Evolutionary conservation across 2,797 vertebrate species (phyloP), one percentile per base, ranked within the genome.

Genomic region (Petrocephalus sullivani): DNA sequence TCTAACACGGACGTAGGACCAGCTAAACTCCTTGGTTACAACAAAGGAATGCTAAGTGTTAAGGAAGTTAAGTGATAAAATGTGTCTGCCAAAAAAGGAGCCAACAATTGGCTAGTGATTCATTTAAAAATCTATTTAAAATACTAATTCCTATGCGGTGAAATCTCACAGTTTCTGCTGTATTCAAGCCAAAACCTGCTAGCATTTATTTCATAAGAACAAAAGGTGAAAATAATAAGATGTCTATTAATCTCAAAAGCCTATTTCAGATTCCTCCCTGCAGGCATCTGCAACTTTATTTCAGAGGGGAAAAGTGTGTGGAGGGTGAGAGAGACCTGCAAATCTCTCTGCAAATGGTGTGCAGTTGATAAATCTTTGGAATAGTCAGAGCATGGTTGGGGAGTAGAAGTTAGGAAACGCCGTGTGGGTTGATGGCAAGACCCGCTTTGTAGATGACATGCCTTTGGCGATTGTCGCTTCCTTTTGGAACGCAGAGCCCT

Each of bases 211-310:
- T 57, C 33, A 58, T 58, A 53, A 51, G 16, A 58, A 57, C 84
- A 60, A 83, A 86, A 19, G 53, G 84, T 86, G 84, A 86, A 86
- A 86, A 37, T 86, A 60, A 58, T 86, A 86, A 60, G 53, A 83
- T 51, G n/a, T 51, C 81, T 51, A 51, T 83, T 83, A 83, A 83
- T 83, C 81, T 83, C 49, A 21, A 83, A 83, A 83, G 41, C 49
- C 49, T 54, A 37, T 58, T 41, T 33, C 56, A 86, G 6, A 58
- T 57, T 57, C 56, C 12, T 46, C 84, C 53, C 53, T 86, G 28
- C 10, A n/a, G 56, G 56, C 56, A 58, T 33, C 84, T 60, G 54
- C 28, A 58, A 19, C 23, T 86, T 86, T 57, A 19, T 37, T n/a
- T 86, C 8, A 51, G 23, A 53, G 49, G 41, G n/a, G 5, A 49